phyloP scores from a whole-genome alignment of 2,888 invertebrate species.

The Idaea aversata region DNA sequence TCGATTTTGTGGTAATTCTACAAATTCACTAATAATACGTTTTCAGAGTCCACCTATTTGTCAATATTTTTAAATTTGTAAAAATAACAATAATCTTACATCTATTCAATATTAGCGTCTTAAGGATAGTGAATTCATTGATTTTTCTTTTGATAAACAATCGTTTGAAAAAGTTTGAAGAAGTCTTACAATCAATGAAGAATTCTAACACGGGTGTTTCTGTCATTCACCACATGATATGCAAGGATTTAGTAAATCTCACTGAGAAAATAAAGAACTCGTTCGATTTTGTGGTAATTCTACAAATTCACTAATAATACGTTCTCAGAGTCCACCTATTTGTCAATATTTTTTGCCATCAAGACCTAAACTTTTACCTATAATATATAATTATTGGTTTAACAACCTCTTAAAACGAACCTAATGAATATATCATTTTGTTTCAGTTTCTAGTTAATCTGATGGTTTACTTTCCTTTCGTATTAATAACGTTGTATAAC shows the following conservation, averaged over 20 bases:
- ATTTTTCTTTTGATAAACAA: background rate
- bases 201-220: background rate
- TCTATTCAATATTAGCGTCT: background rate
- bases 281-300: background rate
- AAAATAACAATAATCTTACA: background rate
- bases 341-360: background rate
- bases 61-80: background rate
- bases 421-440: background rate
- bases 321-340: background rate
- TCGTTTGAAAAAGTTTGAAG: background rate
- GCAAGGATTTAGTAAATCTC: background rate
- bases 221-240: background rate
- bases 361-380: no score
- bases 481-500: background rate
- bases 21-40: background rate
- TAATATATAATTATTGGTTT: background rate
- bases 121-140: background rate
- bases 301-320: background rate
- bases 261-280: background rate
- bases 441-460: background rate
- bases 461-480: background rate
- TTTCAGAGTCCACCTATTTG: background rate
- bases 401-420: no score
- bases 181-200: background rate
- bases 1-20: background rate